Evolutionary conservation across 2,888 invertebrate species (phyloP).

Genomic region (Meandrusa payeni): DNA sequence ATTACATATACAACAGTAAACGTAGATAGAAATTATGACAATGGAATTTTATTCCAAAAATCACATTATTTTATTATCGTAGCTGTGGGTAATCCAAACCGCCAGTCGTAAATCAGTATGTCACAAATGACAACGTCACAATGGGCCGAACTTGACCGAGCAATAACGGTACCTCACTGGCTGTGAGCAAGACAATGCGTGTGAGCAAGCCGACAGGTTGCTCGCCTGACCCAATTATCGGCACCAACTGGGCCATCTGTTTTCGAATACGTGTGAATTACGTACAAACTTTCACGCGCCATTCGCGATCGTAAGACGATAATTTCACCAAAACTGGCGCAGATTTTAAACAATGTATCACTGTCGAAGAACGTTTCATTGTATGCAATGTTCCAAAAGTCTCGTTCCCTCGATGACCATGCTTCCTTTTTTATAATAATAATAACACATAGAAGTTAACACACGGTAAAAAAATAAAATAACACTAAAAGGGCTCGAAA

Average conservation of each 20-base stretch:
- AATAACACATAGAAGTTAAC: too few relatives aligned
- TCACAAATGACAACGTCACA: conserved; percentile 56
- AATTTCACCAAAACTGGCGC: neutral
- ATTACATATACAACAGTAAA: neutral
- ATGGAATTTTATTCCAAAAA: neutral
- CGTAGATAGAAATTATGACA: neutral
- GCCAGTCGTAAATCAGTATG: conserved; percentile 45
- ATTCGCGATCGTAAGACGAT: conserved; percentile 9
- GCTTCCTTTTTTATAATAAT: too few relatives aligned
- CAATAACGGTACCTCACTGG: conserved; percentile 64
- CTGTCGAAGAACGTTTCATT: too few relatives aligned
- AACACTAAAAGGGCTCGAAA: too few relatives aligned
- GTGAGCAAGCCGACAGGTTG: conserved; percentile 75
- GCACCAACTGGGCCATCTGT: conserved; percentile 61
- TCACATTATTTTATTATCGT: neutral
- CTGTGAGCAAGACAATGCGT: conserved; percentile 52
- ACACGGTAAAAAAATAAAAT: too few relatives aligned
- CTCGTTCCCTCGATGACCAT: too few relatives aligned
- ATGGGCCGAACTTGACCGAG: conserved; percentile 73
- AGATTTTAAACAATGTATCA: too few relatives aligned
- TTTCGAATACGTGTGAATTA: conserved; percentile 69
- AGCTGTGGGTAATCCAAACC: neutral
- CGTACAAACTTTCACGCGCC: conserved; percentile 53
- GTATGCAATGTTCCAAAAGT: too few relatives aligned
- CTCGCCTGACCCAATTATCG: conserved; percentile 77